Evolutionary conservation across 2,113 vertebrate species (phyloP).

Genomic region (Lycaon pictus): DNA sequence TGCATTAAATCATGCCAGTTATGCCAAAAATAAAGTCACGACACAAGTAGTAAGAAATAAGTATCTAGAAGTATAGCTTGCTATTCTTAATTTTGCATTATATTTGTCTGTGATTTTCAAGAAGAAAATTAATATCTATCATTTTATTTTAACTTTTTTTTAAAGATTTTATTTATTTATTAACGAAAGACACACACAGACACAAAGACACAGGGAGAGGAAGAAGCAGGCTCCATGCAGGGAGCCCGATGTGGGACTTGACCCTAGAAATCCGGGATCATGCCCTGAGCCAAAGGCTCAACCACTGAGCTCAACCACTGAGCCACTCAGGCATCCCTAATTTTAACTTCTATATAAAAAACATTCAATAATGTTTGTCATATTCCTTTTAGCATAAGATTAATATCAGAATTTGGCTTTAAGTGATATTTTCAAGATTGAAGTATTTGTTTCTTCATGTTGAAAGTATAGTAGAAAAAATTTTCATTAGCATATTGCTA

Average conservation of each 20-base stretch:
- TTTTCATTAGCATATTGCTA: not conserved
- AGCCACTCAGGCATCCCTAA: too few relatives aligned
- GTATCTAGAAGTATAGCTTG: not conserved
- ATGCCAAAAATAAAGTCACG: constrained; percentile 4
- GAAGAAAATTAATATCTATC: not conserved
- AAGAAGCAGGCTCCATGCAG: too few relatives aligned
- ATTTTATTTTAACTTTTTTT: constrained; percentile 6
- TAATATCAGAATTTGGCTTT: not conserved
- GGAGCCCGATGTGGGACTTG: too few relatives aligned
- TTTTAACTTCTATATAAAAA: not conserved
- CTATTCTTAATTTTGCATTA: constrained; percentile 37
- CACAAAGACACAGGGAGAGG: too few relatives aligned
- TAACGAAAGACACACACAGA: too few relatives aligned
- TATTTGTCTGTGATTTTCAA: constrained; percentile 32
- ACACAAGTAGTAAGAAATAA: not conserved
- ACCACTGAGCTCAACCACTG: too few relatives aligned
- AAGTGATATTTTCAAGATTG: not conserved
- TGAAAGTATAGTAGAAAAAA: not conserved
- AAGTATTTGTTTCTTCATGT: not conserved
- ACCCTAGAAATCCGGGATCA: too few relatives aligned
- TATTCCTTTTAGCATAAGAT: constrained; percentile 22
- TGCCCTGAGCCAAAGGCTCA: too few relatives aligned
- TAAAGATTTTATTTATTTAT: too few relatives aligned
- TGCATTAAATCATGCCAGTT: not conserved
- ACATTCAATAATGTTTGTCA: not conserved